These are phyloP conservation scores for Idaea biselata DNA, from an alignment of 2,888 invertebrate genomes.

Conservation along the genomic window DNA sequence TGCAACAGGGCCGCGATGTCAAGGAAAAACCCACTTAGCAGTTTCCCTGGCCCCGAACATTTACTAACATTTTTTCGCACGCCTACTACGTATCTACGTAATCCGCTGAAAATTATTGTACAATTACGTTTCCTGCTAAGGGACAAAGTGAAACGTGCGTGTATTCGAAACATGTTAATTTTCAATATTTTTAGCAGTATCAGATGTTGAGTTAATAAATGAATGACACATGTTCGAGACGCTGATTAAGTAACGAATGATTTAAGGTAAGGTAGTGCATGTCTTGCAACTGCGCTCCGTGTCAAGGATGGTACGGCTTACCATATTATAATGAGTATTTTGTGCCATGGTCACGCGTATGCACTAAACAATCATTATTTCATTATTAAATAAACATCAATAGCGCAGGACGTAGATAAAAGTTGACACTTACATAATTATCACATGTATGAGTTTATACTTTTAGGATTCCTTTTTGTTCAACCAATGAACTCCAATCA, in stretches of 20 bases:
- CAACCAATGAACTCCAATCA: too few species aligned
- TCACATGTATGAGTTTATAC: neutral
- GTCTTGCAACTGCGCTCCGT: conserved; percentile 38
- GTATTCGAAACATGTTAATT: neutral
- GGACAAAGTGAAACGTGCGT: conserved; percentile 21
- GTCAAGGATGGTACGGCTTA: conserved; percentile 69
- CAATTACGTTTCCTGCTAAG: conserved; percentile 9
- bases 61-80: conserved; percentile 43
- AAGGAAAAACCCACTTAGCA: conserved; percentile 77
- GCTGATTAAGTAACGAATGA: neutral
- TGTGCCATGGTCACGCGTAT: conserved; percentile 58
- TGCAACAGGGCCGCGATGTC: conserved; percentile 77
- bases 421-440: neutral
- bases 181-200: neutral
- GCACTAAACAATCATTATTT: conserved; percentile 25
- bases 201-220: neutral
- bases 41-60: conserved; percentile 75
- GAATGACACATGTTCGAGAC: neutral
- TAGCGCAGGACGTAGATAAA: neutral
- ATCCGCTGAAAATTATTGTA: conserved; percentile 24
- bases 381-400: conserved; percentile 10
- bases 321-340: conserved; percentile 54
- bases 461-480: neutral
- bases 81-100: conserved; percentile 33
- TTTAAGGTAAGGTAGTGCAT: conserved; percentile 24